These are phyloP conservation scores for Drosophila formosana DNA, from an alignment of 2,888 invertebrate genomes.

Conservation along the genomic window DNA sequence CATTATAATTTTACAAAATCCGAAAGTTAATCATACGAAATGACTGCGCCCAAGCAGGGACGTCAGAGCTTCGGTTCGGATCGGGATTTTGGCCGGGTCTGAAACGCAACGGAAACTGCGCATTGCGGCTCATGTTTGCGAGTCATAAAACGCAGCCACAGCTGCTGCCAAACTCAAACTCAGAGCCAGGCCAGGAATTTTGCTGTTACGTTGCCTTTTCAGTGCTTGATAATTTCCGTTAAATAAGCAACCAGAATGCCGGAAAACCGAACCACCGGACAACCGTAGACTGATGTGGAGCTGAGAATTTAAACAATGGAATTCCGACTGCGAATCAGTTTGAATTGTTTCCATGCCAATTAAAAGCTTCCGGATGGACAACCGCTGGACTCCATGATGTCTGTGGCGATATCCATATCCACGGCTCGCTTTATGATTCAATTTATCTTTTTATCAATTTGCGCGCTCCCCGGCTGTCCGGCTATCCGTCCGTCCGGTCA, in stretches of 20 bases:
- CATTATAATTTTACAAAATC: constrained; percentile 77
- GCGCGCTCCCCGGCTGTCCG: constrained; percentile 22
- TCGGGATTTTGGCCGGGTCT: constrained; percentile 17
- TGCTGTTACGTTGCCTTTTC: neutral
- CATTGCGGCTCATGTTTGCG: constrained; percentile 53
- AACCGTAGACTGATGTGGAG: neutral
- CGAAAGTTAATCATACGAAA: constrained; percentile 76
- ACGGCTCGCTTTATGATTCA: constrained; percentile 45
- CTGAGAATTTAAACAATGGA: neutral
- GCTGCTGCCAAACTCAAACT: constrained; percentile 17
- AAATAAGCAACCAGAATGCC: neutral
- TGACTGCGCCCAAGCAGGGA: constrained; percentile 33
- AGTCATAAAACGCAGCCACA: constrained; percentile 48
- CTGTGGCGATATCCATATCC: constrained; percentile 2
- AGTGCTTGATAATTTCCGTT: constrained; percentile 5
- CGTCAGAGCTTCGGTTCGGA: constrained; percentile 6
- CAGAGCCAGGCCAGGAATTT: neutral
- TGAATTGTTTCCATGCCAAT: constrained; percentile 48
- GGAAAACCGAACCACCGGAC: neutral
- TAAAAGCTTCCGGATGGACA: constrained; percentile 37
- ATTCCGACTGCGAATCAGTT: constrained; percentile 36
- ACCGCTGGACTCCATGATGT: constrained; percentile 26
- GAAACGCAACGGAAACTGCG: constrained; percentile 43
- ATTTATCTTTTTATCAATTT: constrained; percentile 76
- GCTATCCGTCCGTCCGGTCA: constrained; percentile 10